Evolutionary conservation across 2,888 invertebrate genomes (phyloP), one percentile per base, ranked within the genome.

Genomic region (Cheilosia scutellata): DNA sequence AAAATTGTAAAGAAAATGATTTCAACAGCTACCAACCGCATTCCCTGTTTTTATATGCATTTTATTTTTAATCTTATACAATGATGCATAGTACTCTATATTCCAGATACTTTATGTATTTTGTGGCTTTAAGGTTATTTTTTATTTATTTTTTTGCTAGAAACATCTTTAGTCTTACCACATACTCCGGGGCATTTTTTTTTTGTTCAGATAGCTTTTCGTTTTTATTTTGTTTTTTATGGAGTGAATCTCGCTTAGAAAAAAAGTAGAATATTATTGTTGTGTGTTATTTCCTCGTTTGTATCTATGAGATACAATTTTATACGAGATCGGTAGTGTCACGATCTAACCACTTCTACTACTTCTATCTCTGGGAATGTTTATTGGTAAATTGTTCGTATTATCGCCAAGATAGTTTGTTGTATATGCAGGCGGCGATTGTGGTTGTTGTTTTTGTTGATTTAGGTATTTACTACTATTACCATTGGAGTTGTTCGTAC

Each of bases 401-500:
- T 92, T 91, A 72, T 92, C 92, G 87, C 91, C 92, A 88, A 92
- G 93, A 90, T 93, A 94, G 91, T 93, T 94, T 88, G 93, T 93
- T 77, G 93, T 93, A 88, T 93, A 92, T 88, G 93, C 92, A 63
- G 91, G 90, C 60, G 91, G 90, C 60, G 82, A 84, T 42, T 87
- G 57, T 57, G 87, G 70, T 65, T 49, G 88, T 47, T 65, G 66
- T 25, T 57, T 47, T 71, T 87, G 88, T 83, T 66, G 83, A 65
- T 40, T 88, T 74, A 72, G 25, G 63, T 72, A 57, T 86, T 60
- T 87, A 71, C 47, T 77, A 80, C 72, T 70, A 68, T 79, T 87
- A 76, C 75, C 83, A 83, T 63, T 83, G 65, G 47, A 49, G 62
- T 74, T 75, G 57, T 76, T 75, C 42, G 79, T 83, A 76, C 87